phyloP scores from a whole-genome alignment of 1,140 invertebrate genomes.

The Chionoecetes opilio region DNA sequence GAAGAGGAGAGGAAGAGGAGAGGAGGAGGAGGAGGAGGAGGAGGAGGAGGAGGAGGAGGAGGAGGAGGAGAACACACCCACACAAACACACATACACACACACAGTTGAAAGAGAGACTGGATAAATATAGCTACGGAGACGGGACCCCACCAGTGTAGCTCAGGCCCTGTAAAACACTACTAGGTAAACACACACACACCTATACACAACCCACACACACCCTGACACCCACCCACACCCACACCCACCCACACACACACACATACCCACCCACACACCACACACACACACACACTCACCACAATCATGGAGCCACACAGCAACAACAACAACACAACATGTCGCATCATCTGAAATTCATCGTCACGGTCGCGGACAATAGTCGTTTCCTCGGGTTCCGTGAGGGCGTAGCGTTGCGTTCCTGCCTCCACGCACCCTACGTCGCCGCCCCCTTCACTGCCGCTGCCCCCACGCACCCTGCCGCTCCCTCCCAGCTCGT shows the following conservation, averaged over 20 bases:
- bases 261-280: slow-evolving; percentile 23
- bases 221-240: not conserved
- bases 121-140: too few relatives aligned
- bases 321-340: slow-evolving; percentile 91
- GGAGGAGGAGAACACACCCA: too few relatives aligned
- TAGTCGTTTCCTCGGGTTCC: slow-evolving; percentile 85
- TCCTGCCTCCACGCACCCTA: too few relatives aligned
- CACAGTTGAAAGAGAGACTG: slow-evolving; percentile 51
- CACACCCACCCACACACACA: slow-evolving; percentile 56
- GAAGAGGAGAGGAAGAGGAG: not conserved
- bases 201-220: slow-evolving; percentile 40
- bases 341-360: slow-evolving; percentile 91
- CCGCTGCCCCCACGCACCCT: not conserved
- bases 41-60: not conserved
- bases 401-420: slow-evolving; percentile 84
- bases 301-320: slow-evolving; percentile 94
- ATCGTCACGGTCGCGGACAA: slow-evolving; percentile 83
- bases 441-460: not conserved
- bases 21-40: too few relatives aligned
- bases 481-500: slow-evolving; percentile 50
- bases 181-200: slow-evolving; percentile 58
- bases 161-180: too few relatives aligned
- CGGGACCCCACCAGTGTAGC: too few relatives aligned
- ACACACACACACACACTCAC: slow-evolving; percentile 84
- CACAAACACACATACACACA: slow-evolving; percentile 55